A percentile compares a stretch with the other conserved stretches of the same genome.
Evolutionary conservation across 2,888 invertebrate species (phyloP).

Genomic region (Matsumyia berberina): DNA sequence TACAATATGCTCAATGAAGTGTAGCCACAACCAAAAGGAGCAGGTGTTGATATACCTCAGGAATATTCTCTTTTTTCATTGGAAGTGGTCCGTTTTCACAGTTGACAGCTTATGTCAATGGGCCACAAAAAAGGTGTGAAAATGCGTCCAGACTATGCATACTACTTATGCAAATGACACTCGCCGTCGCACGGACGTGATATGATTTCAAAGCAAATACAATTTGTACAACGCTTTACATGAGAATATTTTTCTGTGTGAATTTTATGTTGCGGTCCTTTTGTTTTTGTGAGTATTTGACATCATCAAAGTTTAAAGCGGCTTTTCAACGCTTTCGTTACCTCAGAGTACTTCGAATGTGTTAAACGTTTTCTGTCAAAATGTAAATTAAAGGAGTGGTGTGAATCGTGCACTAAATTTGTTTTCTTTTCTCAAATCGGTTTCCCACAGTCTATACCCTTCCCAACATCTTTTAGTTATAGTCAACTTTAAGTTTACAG

Average conservation of each 20-base stretch:
- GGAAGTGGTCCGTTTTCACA: conserved; percentile 23
- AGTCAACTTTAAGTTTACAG: too few relatives aligned
- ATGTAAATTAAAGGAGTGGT: too few relatives aligned
- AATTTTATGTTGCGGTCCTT: background rate
- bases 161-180: conserved; percentile 39
- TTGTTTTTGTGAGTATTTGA: background rate
- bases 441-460: too few relatives aligned
- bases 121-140: conserved; percentile 30
- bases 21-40: conserved; percentile 5
- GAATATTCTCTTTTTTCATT: conserved; percentile 10
- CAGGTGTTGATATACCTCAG: conserved; percentile 1
- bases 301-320: too few relatives aligned
- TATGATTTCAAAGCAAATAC: conserved; percentile 8
- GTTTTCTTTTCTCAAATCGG: too few relatives aligned
- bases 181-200: conserved; percentile 20
- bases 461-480: too few relatives aligned
- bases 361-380: too few relatives aligned
- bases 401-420: too few relatives aligned
- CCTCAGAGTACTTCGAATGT: too few relatives aligned
- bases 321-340: too few relatives aligned
- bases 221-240: background rate
- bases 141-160: conserved; percentile 6
- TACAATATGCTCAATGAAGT: conserved; percentile 38
- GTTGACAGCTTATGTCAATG: conserved; percentile 54
- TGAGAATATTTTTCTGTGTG: background rate